Percentiles rank a stretch among this genome's conserved stretches.
Conservation (phyloP, 2,797 vertebrate species). For the Cheirogaleus major region DNA sequence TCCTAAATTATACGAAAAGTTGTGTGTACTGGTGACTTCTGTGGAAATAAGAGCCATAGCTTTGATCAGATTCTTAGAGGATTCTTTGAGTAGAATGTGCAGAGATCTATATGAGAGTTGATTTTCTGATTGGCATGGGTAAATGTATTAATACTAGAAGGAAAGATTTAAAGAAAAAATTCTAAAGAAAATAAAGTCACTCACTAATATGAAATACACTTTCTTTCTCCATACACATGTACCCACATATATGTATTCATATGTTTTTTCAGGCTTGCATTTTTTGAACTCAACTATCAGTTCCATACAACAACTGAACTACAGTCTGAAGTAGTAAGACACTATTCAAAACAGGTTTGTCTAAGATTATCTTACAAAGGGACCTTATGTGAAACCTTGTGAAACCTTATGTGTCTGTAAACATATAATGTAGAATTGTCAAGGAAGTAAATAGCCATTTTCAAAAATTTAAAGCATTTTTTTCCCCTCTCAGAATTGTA, state of each 20-base stretch:
- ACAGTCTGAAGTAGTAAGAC: constrained; percentile 92
- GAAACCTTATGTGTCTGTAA: not conserved
- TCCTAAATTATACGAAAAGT: not conserved
- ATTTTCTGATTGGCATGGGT: not conserved
- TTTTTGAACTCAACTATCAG: constrained; percentile 94
- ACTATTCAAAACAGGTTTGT: constrained; percentile 98
- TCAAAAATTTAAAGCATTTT: not conserved
- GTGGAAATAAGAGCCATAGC: not conserved
- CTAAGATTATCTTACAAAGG: constrained; percentile 53
- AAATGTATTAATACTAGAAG: not conserved
- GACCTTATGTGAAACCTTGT: not conserved
- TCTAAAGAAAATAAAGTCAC: constrained; percentile 21
- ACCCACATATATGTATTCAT: not conserved
- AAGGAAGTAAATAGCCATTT: not conserved
- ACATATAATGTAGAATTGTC: not conserved
- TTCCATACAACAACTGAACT: constrained; percentile 95
- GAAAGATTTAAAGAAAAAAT: not conserved
- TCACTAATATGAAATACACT: constrained; percentile 6
- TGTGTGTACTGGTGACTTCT: not conserved
- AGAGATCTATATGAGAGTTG: not conserved
- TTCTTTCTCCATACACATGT: not conserved
- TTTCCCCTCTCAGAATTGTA: not conserved
- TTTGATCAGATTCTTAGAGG: not conserved
- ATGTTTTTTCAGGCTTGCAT: constrained; percentile 90
- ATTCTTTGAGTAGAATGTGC: not conserved